phyloP scores from a whole-genome alignment of 2,888 invertebrate species.

The Periphyllus acericola region DNA sequence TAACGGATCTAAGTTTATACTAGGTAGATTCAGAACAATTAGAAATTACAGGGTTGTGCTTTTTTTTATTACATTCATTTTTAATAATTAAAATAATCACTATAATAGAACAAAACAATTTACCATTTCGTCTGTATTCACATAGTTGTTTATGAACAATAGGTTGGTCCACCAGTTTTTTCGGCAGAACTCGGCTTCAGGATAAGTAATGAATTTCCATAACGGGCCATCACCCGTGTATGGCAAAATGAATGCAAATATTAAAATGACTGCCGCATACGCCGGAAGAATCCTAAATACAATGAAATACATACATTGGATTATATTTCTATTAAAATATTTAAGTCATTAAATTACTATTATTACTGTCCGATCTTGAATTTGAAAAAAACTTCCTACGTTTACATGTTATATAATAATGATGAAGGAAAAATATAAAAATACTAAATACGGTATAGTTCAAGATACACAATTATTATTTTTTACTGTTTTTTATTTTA shows the following conservation, averaged over 20 bases:
- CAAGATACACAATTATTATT: too few relatives aligned
- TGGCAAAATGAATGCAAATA: conserved; percentile 37
- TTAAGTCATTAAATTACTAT: too few relatives aligned
- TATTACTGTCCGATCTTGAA: background rate
- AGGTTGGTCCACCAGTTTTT: conserved; percentile 55
- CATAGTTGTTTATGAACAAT: conserved; percentile 49
- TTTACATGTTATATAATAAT: background rate
- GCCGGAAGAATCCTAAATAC: conserved; percentile 20
- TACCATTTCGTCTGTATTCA: conserved; percentile 45
- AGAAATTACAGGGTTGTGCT: too few relatives aligned
- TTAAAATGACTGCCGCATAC: conserved; percentile 8
- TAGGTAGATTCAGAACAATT: too few relatives aligned
- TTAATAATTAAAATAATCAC: too few relatives aligned
- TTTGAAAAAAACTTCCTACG: background rate
- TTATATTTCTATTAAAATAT: background rate
- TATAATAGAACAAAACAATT: background rate
- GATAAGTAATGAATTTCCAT: conserved; percentile 40
- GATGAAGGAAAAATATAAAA: background rate
- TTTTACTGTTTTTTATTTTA: too few relatives aligned
- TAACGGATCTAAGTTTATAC: too few relatives aligned
- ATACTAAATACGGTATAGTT: background rate
- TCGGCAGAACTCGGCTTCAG: conserved; percentile 34
- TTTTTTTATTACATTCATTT: too few relatives aligned
- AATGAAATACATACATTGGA: background rate
- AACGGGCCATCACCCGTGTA: conserved; percentile 43